Evolutionary conservation across 2,888 invertebrate genomes (phyloP).

Genomic region (Endotricha flammealis): DNA sequence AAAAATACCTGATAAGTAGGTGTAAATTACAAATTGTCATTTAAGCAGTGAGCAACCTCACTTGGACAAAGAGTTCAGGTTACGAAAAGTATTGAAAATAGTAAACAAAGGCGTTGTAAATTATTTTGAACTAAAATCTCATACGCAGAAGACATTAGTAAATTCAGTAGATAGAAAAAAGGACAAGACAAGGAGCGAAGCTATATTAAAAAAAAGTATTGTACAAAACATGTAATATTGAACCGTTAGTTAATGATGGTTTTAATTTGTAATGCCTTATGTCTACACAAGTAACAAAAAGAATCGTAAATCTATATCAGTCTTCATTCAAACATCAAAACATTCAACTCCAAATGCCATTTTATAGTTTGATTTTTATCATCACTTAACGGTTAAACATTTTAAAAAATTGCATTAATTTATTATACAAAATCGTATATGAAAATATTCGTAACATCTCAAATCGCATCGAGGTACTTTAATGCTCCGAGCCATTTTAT

Average conservation of each 20-base stretch:
- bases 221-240: constrained; percentile 28
- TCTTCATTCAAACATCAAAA: constrained; percentile 63
- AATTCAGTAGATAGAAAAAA: no score
- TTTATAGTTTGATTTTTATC: constrained; percentile 3
- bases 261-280: constrained; percentile 31
- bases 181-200: constrained; percentile 5
- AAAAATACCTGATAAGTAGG: no score
- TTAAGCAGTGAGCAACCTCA: neutral
- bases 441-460: neutral
- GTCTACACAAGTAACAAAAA: constrained; percentile 43
- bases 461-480: neutral
- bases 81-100: no score
- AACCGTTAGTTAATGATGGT: constrained; percentile 22
- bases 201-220: constrained; percentile 17
- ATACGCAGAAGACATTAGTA: no score
- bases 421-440: constrained; percentile 3
- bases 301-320: constrained; percentile 60
- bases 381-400: constrained; percentile 13
- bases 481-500: neutral
- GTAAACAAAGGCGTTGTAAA: no score
- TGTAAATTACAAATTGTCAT: no score
- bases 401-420: constrained; percentile 9
- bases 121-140: no score
- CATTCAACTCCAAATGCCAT: constrained; percentile 25
- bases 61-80: no score